Conservation (phyloP, 2,888 invertebrate species). For the Apamea epomidion region DNA sequence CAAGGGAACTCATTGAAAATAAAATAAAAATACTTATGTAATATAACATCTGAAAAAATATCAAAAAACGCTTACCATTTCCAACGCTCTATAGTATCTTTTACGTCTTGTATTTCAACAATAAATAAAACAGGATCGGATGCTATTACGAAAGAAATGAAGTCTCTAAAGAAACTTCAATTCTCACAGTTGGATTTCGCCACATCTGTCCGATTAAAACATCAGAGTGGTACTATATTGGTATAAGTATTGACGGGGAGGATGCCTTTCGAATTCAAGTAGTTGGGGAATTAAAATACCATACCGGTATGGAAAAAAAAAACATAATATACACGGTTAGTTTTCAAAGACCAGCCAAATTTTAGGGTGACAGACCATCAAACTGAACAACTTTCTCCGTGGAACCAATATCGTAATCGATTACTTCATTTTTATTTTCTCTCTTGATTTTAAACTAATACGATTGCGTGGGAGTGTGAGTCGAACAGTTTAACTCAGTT, state of each 20-base stretch:
- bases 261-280: constrained; percentile 4
- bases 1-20: neutral
- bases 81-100: constrained; percentile 53
- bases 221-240: constrained; percentile 29
- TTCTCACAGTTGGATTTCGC: constrained; percentile 57
- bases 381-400: too few relatives aligned
- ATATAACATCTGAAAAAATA: constrained; percentile 18
- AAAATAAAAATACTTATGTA: neutral
- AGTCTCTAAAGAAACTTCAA: constrained; percentile 55
- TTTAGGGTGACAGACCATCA: too few relatives aligned
- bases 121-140: constrained; percentile 62
- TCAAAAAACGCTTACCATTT: constrained; percentile 43
- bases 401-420: too few relatives aligned
- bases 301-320: neutral
- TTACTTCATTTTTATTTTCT: too few relatives aligned
- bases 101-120: constrained; percentile 60
- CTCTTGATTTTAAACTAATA: neutral
- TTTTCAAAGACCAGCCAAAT: too few relatives aligned
- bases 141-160: constrained; percentile 61
- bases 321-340: neutral
- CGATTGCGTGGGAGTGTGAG: neutral
- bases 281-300: neutral
- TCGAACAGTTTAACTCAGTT: constrained; percentile 22
- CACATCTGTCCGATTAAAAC: constrained; percentile 62
- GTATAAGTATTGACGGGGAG: constrained; percentile 1